Base-by-base conservation (phyloP, 1,140 invertebrate species). In the Megalopta genalis region DNA sequence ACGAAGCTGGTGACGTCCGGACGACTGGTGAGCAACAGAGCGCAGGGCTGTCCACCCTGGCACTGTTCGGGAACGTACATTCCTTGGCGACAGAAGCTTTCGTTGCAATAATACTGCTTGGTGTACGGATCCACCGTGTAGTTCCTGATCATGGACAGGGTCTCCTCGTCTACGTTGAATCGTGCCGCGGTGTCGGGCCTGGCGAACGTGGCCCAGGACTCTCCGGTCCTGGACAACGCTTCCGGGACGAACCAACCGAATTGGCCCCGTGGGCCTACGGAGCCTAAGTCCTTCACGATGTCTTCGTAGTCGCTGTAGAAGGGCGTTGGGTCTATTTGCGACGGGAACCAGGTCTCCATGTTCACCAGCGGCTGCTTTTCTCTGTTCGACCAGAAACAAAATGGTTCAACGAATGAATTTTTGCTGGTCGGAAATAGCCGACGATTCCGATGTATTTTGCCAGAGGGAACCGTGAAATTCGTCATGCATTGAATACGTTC, bases 201-300 rank as follows among this genome's bases (percentile, higher is more conserved):
- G 32, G 88, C 86, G 72, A 95, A 95, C 14, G 92, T 90, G n/a
- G 91, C 82, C 94, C 94, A 95, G 71, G 89, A 94, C 8, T 94
- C 93, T 18, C 84, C 83, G 5, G 66, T 10, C 7, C 57, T 85
- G 6, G 88, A 86, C 57, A 95, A 84, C 77, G 90, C 79, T 73
- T 87, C 83, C 0, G 95, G 95, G 60, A 96, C 94, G 86, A 95
- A 97, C 96, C 96, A 97, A 8, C 95, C 95, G 88, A 96, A 96
- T 72, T 96, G 94, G 59, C 95, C 95, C 2, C 94, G 93, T 9
- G 94, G 93, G 9, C 94, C 93, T 27, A 96, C 88, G 60, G 93
- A 93, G 12, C 96, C 96, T 83, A 93, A 93, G 85, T 95, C 94
- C 60, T 94, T 93, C 3, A 96, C 91, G 32, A 4, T 32, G 6